phyloP scores from a whole-genome alignment of 2,113 vertebrate genomes.

The Recurvirostra avosetta region DNA sequence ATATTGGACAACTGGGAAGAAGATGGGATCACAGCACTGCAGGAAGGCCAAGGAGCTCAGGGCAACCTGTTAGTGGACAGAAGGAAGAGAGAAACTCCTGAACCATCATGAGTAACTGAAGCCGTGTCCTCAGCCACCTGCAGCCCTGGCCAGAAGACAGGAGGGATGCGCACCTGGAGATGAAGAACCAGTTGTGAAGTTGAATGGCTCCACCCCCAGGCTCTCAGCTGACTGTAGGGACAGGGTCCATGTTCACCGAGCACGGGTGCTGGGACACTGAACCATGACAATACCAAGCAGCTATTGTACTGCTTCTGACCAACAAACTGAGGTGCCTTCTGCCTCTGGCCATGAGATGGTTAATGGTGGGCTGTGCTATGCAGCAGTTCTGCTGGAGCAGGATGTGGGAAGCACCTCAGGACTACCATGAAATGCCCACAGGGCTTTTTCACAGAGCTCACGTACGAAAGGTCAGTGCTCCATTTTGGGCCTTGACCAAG shows the following conservation, averaged over 20 bases:
- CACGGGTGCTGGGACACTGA: background rate
- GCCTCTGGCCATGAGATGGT: background rate
- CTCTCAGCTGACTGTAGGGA: background rate
- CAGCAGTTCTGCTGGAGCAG: background rate
- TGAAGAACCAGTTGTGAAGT: background rate
- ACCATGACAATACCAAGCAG: background rate
- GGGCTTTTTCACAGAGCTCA: background rate
- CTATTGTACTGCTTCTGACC: background rate
- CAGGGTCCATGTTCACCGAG: background rate
- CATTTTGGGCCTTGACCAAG: background rate
- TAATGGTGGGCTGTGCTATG: background rate
- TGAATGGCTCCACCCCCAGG: background rate
- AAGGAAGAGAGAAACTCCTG: background rate
- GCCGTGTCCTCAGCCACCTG: background rate
- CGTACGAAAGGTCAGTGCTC: background rate
- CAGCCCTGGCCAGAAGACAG: background rate
- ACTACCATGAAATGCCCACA: background rate
- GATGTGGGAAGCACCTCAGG: background rate
- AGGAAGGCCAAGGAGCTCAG: background rate
- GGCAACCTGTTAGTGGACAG: background rate
- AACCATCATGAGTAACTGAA: background rate
- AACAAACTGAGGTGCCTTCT: background rate
- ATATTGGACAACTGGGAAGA: background rate
- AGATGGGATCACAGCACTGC: background rate
- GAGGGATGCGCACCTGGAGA: background rate